Evolutionary conservation across 2,797 vertebrate species (phyloP).

Genomic region (Tinamus major): DNA sequence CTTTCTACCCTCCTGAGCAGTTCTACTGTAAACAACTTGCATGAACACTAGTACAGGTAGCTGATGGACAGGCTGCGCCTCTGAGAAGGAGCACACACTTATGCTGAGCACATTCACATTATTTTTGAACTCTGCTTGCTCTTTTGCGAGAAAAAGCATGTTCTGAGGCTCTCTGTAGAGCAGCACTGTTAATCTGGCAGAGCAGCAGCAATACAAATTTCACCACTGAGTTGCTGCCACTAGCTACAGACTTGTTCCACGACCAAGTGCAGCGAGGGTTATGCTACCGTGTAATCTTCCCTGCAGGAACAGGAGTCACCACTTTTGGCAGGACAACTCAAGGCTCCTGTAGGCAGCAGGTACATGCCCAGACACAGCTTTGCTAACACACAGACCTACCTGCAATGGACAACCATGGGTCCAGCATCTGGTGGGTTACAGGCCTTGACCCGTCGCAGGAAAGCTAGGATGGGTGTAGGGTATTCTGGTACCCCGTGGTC

Average conservation of each 20-base stretch:
- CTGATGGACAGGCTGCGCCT: not conserved
- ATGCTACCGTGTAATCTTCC: not conserved
- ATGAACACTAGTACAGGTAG: not conserved
- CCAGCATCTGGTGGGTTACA: slow-evolving; percentile 93
- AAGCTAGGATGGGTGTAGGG: slow-evolving; percentile 92
- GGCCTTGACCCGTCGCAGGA: slow-evolving; percentile 91
- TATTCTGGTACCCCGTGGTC: slow-evolving; percentile 97
- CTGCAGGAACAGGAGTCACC: not conserved
- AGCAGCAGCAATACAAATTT: not conserved
- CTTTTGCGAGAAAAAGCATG: slow-evolving; percentile 3
- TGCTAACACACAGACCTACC: slow-evolving; percentile 76
- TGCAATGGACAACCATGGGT: slow-evolving; percentile 97
- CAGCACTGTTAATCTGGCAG: not conserved
- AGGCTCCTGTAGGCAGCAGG: not conserved
- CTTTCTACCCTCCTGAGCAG: not conserved
- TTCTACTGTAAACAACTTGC: not conserved
- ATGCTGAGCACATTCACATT: not conserved
- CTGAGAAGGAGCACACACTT: not conserved
- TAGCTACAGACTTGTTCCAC: not conserved
- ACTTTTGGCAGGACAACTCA: not conserved
- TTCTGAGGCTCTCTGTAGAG: not conserved
- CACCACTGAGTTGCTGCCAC: not conserved
- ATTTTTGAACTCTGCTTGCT: slow-evolving; percentile 1
- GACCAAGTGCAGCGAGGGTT: not conserved
- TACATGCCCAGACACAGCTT: not conserved